Percentiles rank a stretch among this genome's conserved stretches.
These are phyloP conservation scores for Indicator indicator DNA, from an alignment of 2,113 vertebrate genomes.

Conservation along the genomic window DNA sequence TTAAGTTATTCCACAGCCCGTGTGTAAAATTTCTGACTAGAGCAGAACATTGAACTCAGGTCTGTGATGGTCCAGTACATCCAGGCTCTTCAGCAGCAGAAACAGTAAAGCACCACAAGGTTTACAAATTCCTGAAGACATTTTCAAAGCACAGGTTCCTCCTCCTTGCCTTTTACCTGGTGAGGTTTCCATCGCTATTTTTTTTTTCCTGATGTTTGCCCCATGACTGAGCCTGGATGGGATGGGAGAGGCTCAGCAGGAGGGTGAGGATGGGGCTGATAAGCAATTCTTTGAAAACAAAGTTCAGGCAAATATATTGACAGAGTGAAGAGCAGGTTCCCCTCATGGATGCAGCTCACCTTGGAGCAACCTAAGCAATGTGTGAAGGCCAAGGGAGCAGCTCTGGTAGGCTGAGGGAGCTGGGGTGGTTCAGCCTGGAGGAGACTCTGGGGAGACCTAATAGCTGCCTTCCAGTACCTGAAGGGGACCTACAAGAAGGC, in stretches of 20 bases:
- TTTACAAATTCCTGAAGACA: accelerated
- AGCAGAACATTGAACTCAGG: accelerated
- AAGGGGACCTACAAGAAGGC: no score
- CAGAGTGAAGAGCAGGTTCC: background rate
- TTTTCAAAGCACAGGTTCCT: background rate
- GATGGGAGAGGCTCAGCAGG: background rate
- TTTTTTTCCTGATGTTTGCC: background rate
- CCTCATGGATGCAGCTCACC: background rate
- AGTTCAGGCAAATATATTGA: background rate
- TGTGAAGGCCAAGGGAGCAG: background rate
- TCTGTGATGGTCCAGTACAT: accelerated
- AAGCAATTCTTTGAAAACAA: conserved; percentile 16
- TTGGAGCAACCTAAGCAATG: background rate
- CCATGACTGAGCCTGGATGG: background rate
- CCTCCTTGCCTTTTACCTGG: background rate
- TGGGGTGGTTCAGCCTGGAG: no score
- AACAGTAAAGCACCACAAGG: accelerated
- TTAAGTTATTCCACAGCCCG: background rate
- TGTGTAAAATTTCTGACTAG: background rate
- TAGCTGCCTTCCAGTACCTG: no score
- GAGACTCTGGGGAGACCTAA: no score
- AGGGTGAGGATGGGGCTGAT: background rate
- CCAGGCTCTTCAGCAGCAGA: background rate
- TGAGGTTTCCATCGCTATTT: background rate
- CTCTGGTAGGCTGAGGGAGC: background rate